phyloP scores from a whole-genome alignment of 2,797 vertebrate species.

The Microctenopoma stevenorrisi region DNA sequence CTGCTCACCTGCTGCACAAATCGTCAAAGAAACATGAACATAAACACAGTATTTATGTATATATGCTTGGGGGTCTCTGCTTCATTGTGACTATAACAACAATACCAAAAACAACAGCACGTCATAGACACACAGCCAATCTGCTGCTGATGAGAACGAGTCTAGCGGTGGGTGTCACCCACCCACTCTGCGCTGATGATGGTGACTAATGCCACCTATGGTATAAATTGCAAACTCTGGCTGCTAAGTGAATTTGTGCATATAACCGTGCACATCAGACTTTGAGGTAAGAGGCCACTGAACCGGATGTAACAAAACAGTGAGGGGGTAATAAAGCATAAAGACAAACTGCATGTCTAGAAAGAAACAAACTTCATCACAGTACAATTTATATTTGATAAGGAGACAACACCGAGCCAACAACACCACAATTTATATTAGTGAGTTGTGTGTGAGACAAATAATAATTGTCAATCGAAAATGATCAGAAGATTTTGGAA shows the following conservation, averaged over 20 bases:
- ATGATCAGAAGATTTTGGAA: background rate
- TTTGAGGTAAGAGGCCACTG: slow-evolving; percentile 20
- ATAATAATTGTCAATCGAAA: background rate
- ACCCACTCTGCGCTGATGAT: slow-evolving; percentile 61
- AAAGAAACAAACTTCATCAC: too few species aligned
- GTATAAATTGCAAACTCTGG: slow-evolving; percentile 65
- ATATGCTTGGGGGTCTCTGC: background rate
- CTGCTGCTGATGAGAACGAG: slow-evolving; percentile 42
- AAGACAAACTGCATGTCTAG: too few species aligned
- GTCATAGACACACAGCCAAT: slow-evolving; percentile 39
- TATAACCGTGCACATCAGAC: slow-evolving; percentile 17
- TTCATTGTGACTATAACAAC: slow-evolving; percentile 6
- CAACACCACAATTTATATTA: too few species aligned
- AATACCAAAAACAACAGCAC: slow-evolving; percentile 32
- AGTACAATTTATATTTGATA: too few species aligned
- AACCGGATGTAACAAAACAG: background rate
- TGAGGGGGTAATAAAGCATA: too few species aligned
- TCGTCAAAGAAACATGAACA: slow-evolving; percentile 9
- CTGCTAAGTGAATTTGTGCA: slow-evolving; percentile 45
- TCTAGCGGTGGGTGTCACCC: slow-evolving; percentile 48
- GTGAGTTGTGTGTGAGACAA: background rate
- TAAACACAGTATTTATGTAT: background rate
- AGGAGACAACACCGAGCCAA: too few species aligned
- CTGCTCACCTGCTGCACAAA: slow-evolving; percentile 34
- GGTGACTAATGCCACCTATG: slow-evolving; percentile 79